Conservation (phyloP, 2,797 vertebrate genomes). For the Pantherophis vulpinus region DNA sequence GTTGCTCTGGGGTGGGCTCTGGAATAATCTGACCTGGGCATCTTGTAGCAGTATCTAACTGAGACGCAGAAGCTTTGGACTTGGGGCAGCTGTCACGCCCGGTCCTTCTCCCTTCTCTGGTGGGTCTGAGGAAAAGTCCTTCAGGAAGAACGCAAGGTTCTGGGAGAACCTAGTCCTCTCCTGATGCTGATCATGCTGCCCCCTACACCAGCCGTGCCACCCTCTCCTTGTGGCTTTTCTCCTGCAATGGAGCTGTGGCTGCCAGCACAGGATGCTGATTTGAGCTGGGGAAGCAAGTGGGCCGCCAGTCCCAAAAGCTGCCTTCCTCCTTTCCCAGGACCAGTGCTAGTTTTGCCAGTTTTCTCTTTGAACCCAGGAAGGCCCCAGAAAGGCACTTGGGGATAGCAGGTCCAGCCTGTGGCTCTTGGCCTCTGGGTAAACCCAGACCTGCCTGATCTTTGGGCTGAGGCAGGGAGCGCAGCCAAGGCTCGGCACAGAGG, state of each 20-base stretch:
- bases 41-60: not conserved
- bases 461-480: not conserved
- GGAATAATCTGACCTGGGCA: not conserved
- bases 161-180: not conserved
- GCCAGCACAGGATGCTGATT: not conserved
- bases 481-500: too few species aligned
- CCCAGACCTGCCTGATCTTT: not conserved
- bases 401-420: not conserved
- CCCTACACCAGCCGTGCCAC: fast-evolving
- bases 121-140: not conserved
- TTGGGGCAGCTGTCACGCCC: too few species aligned
- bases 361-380: not conserved
- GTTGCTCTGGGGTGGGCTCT: not conserved
- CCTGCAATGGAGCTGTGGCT: not conserved
- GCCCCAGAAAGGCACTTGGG: not conserved
- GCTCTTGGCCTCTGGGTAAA: not conserved
- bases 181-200: not conserved
- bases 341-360: not conserved
- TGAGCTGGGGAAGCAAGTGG: not conserved
- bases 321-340: not conserved
- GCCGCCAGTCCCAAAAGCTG: not conserved
- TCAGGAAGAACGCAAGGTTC: not conserved
- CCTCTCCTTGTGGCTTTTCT: not conserved
- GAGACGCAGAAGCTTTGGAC: not conserved
- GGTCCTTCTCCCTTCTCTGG: not conserved